phyloP scores from a whole-genome alignment of 2,888 invertebrate genomes.

The Tiphia femorata region DNA sequence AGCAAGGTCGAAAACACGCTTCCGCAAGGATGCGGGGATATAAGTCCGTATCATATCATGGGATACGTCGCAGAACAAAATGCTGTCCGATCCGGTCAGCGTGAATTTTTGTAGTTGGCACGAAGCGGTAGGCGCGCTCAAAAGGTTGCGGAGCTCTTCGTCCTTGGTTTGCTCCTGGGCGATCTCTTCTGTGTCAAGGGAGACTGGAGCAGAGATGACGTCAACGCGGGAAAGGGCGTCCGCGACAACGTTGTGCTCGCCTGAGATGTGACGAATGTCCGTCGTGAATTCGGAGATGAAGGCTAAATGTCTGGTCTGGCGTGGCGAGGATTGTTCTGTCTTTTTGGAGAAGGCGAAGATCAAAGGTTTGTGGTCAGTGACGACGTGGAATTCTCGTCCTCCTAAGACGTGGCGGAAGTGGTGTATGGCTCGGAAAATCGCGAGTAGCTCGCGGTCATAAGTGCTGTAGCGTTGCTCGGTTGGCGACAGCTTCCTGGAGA shows the following conservation, averaged over 20 bases:
- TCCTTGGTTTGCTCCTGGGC: slow-evolving; percentile 9
- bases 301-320: background rate
- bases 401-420: background rate
- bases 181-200: background rate
- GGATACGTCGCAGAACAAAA: slow-evolving; percentile 26
- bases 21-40: slow-evolving; percentile 31
- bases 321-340: background rate
- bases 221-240: background rate
- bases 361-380: slow-evolving; percentile 5
- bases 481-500: background rate
- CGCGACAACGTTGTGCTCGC: slow-evolving; percentile 2
- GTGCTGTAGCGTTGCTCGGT: slow-evolving; percentile 3
- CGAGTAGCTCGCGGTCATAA: slow-evolving; percentile 12
- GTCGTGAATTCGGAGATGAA: slow-evolving; percentile 3
- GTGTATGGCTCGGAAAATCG: background rate
- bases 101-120: background rate
- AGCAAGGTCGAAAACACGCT: slow-evolving; percentile 23
- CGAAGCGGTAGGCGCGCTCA: background rate
- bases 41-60: slow-evolving; percentile 30
- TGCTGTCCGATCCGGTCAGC: background rate
- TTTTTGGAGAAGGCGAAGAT: background rate
- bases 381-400: background rate
- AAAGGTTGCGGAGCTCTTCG: slow-evolving; percentile 7
- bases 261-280: background rate
- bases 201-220: background rate